Conservation (phyloP, 2,797 vertebrate genomes). For the Amblyraja radiata region DNA sequence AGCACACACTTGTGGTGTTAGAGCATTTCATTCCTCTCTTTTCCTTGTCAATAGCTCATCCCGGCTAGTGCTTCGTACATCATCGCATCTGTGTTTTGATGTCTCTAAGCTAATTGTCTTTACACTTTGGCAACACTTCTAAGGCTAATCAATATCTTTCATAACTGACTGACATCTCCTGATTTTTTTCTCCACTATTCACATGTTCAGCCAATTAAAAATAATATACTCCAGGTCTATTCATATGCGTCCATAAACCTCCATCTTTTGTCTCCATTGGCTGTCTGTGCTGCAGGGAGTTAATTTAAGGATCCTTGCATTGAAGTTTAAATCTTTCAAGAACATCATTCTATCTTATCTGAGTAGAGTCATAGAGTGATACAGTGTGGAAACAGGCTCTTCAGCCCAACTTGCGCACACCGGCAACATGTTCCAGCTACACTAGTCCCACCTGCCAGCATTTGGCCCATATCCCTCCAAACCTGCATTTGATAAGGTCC, state of each 20-base stretch:
- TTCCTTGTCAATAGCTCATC: not conserved
- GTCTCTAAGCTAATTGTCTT: not conserved
- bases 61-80: not conserved
- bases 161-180: not conserved
- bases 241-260: not conserved
- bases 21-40: not conserved
- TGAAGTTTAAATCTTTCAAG: not conserved
- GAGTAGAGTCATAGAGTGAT: too few relatives aligned
- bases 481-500: too few relatives aligned
- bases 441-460: too few relatives aligned
- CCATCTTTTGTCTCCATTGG: not conserved
- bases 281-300: not conserved
- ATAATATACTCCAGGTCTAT: not conserved
- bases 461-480: too few relatives aligned
- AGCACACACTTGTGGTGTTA: not conserved
- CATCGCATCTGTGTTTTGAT: not conserved
- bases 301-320: not conserved
- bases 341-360: not conserved
- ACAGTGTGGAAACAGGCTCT: too few relatives aligned
- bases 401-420: too few relatives aligned
- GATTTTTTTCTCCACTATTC: not conserved
- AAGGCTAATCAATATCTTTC: not conserved
- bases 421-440: too few relatives aligned
- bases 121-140: not conserved
- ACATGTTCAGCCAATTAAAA: not conserved